Evolutionary conservation across 2,113 vertebrate species (phyloP).

Genomic region (Scalopus aquaticus): DNA sequence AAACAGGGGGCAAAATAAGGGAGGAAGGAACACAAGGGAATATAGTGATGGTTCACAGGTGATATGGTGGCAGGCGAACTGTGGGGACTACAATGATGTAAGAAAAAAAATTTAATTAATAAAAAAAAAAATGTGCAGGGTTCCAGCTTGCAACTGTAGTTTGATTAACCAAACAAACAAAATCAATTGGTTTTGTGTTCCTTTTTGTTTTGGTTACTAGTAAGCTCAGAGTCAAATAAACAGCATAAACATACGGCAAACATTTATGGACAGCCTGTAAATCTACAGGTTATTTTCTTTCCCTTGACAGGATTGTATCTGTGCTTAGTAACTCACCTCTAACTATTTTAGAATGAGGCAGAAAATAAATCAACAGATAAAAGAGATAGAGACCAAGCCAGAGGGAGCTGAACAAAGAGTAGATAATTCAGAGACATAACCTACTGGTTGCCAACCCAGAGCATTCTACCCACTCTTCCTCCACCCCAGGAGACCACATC

Average conservation of each 20-base stretch:
- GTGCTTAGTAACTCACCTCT: not conserved
- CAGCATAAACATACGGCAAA: not conserved
- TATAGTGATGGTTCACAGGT: too few species aligned
- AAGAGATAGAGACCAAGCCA: not conserved
- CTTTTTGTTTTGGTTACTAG: constrained; percentile 36
- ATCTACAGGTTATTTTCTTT: constrained; percentile 17
- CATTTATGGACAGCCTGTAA: not conserved
- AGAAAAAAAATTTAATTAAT: too few species aligned
- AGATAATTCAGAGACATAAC: not conserved
- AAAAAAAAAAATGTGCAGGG: not conserved
- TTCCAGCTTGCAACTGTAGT: not conserved
- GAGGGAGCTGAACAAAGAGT: not conserved
- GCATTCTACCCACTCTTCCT: not conserved
- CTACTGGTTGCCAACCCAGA: not conserved
- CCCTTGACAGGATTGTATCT: not conserved
- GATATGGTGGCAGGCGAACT: too few species aligned
- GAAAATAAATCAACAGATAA: constrained; percentile 17
- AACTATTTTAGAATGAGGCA: constrained; percentile 14
- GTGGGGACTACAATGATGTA: too few species aligned
- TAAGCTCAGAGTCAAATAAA: constrained; percentile 43
- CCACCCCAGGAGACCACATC: not conserved
- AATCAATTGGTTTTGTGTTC: constrained; percentile 3
- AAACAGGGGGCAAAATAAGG: too few species aligned
- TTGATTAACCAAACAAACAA: constrained; percentile 30
- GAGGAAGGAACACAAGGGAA: too few species aligned